Evolutionary conservation across 2,797 vertebrate genomes (phyloP), one percentile per base, ranked within the genome.

Genomic region (Xenentodon cancila): DNA sequence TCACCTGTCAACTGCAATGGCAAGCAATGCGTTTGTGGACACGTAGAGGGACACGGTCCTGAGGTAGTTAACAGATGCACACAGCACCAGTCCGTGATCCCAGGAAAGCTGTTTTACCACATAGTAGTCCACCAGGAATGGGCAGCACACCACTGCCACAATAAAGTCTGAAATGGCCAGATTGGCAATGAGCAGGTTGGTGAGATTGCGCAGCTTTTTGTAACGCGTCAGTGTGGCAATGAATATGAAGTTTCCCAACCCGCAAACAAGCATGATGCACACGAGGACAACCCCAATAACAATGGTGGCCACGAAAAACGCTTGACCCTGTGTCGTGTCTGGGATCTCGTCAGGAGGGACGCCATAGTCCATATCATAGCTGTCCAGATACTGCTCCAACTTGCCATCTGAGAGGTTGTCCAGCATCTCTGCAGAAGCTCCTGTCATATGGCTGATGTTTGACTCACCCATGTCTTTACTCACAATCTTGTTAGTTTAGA

Each of bases 121-220:
- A 0, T 99, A 99, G 86, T 99, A 99, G 88, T 99, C 97, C 93
- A 99, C 93, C 80, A 99, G 93, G 5, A 99, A 99, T 0, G 98
- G 98, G 63, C 98, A 99, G 86, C 98, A 99, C 73, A 98, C 93
- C 0, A 95, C 94, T 1, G 97, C 96, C 73, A 99, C 98, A 0
- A 99, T 90, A 77, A 99, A 96, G 90, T 99, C 98, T 0, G 98
- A 99, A 85, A 99, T 91, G 45, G 97, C 98, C 90, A 99, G 86
- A 81, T 99, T 99, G 43, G 96, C 97, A 2, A 99, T 98, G 59
- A 99, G 95, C 61, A 99, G 88, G 88, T 99, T 99, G 81, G 98
- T 99, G 79, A 99, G 94, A 79, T 96, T 99, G 15, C 97, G 88
- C 1, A 99, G 94, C 79, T 99, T 97, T 87, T 96, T 99, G 87